A percentile compares a stretch with the other conserved stretches of the same genome.
Evolutionary conservation across 2,888 invertebrate genomes (phyloP).

Genomic region (Drosophila diplacantha): DNA sequence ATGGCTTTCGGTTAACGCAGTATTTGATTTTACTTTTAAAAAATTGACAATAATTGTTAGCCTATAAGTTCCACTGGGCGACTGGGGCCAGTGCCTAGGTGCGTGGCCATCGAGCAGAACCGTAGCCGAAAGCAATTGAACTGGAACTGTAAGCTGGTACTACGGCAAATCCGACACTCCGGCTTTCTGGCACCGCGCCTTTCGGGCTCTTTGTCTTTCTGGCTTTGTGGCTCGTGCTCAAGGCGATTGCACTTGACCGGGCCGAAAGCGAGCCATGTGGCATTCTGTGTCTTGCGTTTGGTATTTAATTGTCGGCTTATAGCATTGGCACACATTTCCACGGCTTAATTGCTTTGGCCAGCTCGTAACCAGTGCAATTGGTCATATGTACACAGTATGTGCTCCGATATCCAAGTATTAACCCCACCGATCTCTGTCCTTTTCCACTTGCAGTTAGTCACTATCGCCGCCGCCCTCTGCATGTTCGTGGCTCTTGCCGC

Average conservation of each 20-base stretch:
- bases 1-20: background rate
- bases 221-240: conserved; percentile 38
- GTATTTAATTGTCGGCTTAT: conserved; percentile 64
- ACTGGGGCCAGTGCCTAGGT: background rate
- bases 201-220: conserved; percentile 4
- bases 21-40: background rate
- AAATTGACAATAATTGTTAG: background rate
- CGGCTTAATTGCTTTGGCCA: conserved; percentile 63
- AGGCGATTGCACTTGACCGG: conserved; percentile 46
- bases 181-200: conserved; percentile 14
- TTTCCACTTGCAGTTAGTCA: conserved; percentile 70
- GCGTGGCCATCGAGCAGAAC: conserved; percentile 27
- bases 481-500: conserved; percentile 73
- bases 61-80: background rate
- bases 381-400: background rate
- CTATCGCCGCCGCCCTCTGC: conserved; percentile 72
- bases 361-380: conserved; percentile 40
- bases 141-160: conserved; percentile 33
- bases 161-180: conserved; percentile 15
- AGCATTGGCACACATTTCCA: conserved; percentile 72
- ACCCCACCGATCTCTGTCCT: conserved; percentile 4
- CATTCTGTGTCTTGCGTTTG: conserved; percentile 53
- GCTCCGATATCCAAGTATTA: conserved; percentile 9
- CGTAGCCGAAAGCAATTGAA: conserved; percentile 17
- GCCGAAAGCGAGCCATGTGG: conserved; percentile 35